phyloP scores from a whole-genome alignment of 2,888 invertebrate genomes.

The Cerceris ruficornis region DNA sequence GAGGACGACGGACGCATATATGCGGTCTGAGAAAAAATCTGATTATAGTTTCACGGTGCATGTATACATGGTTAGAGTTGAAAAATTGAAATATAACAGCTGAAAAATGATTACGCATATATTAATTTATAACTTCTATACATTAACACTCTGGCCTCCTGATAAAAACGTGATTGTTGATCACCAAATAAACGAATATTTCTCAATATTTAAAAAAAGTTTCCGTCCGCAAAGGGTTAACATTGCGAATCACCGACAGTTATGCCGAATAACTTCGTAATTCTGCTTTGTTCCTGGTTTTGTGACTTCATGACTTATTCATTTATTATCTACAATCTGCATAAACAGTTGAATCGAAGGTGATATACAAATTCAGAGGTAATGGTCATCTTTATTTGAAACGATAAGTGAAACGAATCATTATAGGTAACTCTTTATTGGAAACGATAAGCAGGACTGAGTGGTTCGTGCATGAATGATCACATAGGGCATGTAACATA shows the following conservation, averaged over 20 bases:
- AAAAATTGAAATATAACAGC: no score
- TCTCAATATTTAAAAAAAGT: no score
- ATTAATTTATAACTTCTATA: no score
- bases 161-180: no score
- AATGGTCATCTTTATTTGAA: slow-evolving; percentile 11
- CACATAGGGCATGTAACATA: background rate
- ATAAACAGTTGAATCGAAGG: background rate
- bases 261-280: slow-evolving; percentile 18
- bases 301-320: slow-evolving; percentile 40
- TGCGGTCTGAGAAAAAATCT: no score
- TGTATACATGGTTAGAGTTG: no score
- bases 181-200: no score
- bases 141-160: no score
- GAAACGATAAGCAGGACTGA: background rate
- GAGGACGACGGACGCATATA: no score
- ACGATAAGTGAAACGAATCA: no score
- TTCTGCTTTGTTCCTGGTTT: slow-evolving; percentile 7
- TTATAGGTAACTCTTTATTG: background rate
- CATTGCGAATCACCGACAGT: slow-evolving; percentile 21
- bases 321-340: background rate
- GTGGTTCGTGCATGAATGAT: slow-evolving; percentile 1
- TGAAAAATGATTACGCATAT: no score
- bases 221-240: background rate
- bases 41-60: no score
- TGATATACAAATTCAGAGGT: slow-evolving; percentile 31